These are phyloP conservation scores for Aulostomus chinensis DNA, from an alignment of 2,797 vertebrate genomes.

Conservation along the genomic window DNA sequence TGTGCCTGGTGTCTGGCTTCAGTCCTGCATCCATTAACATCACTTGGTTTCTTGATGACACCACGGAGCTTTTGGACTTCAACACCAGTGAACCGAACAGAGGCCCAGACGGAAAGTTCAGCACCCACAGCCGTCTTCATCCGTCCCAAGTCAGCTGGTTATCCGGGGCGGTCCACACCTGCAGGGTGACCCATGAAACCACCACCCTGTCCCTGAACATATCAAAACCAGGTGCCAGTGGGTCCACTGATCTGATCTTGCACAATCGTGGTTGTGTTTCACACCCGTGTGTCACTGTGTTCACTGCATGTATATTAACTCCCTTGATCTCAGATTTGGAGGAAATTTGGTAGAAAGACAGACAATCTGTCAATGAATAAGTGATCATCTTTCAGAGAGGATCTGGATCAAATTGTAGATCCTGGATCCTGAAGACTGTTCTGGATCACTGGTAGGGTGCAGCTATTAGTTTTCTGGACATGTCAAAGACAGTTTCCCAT, in stretches of 20 bases:
- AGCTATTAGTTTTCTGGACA: no score
- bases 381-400: no score
- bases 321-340: no score
- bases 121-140: conserved; percentile 58
- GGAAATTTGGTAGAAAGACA: no score
- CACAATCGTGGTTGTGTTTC: no score
- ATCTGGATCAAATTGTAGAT: no score
- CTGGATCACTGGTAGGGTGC: no score
- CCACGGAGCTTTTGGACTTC: conserved; percentile 7
- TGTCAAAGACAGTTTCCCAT: no score
- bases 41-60: conserved; percentile 62
- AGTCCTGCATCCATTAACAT: conserved; percentile 71
- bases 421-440: no score
- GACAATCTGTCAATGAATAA: no score
- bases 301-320: no score
- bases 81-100: conserved; percentile 43
- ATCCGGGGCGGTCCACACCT: conserved; percentile 60
- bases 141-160: conserved; percentile 37
- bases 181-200: conserved; percentile 63
- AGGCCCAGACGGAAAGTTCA: conserved; percentile 68
- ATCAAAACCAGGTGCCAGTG: conserved; percentile 58
- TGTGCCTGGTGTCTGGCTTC: conserved; percentile 73
- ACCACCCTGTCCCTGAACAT: conserved; percentile 30
- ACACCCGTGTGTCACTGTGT: no score
- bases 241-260: background rate